Evolutionary conservation across 2,113 vertebrate genomes (phyloP).

Genomic region (Cephalopholis sonnerati): DNA sequence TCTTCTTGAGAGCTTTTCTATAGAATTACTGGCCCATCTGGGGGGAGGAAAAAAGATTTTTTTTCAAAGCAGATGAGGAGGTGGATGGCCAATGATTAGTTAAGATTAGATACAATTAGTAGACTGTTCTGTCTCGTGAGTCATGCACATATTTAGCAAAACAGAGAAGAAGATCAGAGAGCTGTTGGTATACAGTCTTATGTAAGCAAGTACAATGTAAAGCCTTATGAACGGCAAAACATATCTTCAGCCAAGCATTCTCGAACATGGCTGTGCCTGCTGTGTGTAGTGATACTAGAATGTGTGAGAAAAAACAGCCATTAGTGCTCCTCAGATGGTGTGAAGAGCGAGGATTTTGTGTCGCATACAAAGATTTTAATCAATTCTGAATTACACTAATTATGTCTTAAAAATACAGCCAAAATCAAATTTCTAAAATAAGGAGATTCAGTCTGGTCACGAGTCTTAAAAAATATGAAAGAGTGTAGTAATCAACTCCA

Average conservation of each 20-base stretch:
- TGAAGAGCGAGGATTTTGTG: neutral
- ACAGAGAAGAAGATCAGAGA: neutral
- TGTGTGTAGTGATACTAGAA: neutral
- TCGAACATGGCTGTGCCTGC: neutral
- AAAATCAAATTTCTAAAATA: neutral
- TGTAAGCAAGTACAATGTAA: neutral
- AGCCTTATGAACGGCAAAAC: neutral
- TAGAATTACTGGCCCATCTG: conserved; percentile 31
- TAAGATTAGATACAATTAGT: conserved; percentile 44
- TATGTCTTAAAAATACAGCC: neutral
- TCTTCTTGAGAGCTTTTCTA: conserved; percentile 36
- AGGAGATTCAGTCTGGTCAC: neutral
- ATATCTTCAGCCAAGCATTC: neutral
- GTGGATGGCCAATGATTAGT: conserved; percentile 23
- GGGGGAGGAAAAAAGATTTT: conserved; percentile 13
- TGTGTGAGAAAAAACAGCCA: neutral
- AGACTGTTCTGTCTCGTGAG: conserved; percentile 6
- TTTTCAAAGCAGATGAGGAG: conserved; percentile 18
- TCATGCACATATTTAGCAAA: neutral
- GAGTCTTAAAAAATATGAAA: neutral
- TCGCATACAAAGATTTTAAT: conserved; percentile 1
- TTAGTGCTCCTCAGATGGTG: conserved; percentile 7
- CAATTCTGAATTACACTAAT: neutral
- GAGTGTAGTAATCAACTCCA: neutral
- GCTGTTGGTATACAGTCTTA: neutral